These are phyloP conservation scores for Prosopocoilus inquinatus DNA, from an alignment of 2,888 invertebrate species.

Conservation along the genomic window DNA sequence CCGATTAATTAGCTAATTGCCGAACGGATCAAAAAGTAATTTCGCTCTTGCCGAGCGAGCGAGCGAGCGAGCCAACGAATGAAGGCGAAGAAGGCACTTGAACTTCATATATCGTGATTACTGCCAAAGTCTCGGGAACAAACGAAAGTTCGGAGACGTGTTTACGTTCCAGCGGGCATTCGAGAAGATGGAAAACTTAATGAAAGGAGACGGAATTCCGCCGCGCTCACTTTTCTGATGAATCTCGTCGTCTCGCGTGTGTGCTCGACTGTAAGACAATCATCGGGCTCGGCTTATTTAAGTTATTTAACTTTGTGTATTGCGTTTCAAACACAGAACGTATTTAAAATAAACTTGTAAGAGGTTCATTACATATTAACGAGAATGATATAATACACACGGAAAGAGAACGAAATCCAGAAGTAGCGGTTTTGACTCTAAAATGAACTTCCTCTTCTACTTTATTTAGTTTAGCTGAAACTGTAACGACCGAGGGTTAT, in stretches of 20 bases:
- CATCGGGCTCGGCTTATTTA: slow-evolving; percentile 22
- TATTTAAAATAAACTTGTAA: background rate
- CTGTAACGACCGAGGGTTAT: no score
- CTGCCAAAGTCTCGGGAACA: slow-evolving; percentile 33
- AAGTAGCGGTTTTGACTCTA: no score
- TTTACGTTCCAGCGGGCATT: slow-evolving; percentile 35
- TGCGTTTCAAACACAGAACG: background rate
- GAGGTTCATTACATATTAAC: no score
- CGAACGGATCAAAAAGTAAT: slow-evolving; percentile 22
- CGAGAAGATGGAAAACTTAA: slow-evolving; percentile 32
- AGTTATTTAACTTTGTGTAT: slow-evolving; percentile 13
- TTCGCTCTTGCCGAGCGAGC: slow-evolving; percentile 8
- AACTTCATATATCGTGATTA: slow-evolving; percentile 35
- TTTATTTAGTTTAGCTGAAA: no score
- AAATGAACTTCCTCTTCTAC: no score
- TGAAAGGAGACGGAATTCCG: slow-evolving; percentile 29
- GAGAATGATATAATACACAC: no score
- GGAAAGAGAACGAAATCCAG: no score
- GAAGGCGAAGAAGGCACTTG: slow-evolving; percentile 14
- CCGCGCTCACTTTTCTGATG: slow-evolving; percentile 23
- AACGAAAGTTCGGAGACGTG: slow-evolving; percentile 35
- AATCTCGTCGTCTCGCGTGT: slow-evolving; percentile 21
- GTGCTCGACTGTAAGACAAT: slow-evolving; percentile 25
- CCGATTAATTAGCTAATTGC: slow-evolving; percentile 22
- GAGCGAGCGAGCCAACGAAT: slow-evolving; percentile 18